Evolutionary conservation across 2,113 vertebrate species (phyloP).

Genomic region (Podarcis muralis): DNA sequence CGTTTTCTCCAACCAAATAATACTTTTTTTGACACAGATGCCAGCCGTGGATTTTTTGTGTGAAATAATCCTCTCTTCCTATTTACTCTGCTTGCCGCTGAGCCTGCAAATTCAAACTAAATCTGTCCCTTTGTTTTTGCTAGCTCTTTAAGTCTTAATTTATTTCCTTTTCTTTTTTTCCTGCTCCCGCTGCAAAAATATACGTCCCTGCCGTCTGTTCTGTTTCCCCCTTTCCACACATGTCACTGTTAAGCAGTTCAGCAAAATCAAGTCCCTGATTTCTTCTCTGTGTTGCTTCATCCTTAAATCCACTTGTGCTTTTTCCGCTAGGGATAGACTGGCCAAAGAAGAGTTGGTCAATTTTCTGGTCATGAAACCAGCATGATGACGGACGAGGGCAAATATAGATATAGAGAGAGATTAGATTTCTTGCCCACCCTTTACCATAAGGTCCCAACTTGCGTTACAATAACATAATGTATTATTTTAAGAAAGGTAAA

Average conservation of each 20-base stretch:
- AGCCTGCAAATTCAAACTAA: conserved; percentile 27
- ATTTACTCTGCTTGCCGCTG: conserved; percentile 13
- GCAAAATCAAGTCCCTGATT: background rate
- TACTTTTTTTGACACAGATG: conserved; percentile 1
- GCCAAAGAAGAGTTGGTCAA: background rate
- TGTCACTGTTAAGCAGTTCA: background rate
- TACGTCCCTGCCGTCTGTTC: background rate
- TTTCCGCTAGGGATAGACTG: too few relatives aligned
- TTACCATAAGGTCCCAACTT: too few relatives aligned
- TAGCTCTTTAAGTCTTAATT: conserved; percentile 18
- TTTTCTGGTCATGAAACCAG: background rate
- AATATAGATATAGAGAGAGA: too few relatives aligned
- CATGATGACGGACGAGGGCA: too few relatives aligned
- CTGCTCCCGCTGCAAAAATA: conserved; percentile 10
- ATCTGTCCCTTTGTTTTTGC: conserved; percentile 33
- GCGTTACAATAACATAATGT: too few relatives aligned
- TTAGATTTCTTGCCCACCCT: too few relatives aligned
- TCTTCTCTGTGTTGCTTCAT: background rate
- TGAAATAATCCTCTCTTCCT: conserved; percentile 27
- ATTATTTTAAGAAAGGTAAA: too few relatives aligned
- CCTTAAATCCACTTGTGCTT: background rate
- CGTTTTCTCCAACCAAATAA: background rate
- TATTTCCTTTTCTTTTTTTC: background rate
- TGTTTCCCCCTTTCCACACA: background rate
- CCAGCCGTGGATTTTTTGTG: background rate